Evolutionary conservation across 1,140 invertebrate species (phyloP).

Genomic region (Penaeus indicus): DNA sequence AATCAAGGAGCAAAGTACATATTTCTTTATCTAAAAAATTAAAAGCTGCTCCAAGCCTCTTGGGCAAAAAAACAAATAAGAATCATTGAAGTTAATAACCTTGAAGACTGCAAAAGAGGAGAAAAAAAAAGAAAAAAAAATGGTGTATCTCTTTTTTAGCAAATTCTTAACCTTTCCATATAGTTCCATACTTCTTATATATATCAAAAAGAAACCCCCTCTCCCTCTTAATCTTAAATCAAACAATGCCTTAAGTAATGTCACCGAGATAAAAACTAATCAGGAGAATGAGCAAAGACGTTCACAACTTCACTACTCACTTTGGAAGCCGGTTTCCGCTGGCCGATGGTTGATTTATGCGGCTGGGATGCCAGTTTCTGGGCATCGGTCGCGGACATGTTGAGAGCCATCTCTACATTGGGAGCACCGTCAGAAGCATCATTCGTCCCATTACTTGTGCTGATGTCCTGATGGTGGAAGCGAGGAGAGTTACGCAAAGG

Average conservation of each 20-base stretch:
- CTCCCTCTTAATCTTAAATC: background rate
- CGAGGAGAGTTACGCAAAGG: background rate
- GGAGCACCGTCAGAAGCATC: conserved; percentile 70
- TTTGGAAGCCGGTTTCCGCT: conserved; percentile 71
- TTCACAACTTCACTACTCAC: conserved; percentile 67
- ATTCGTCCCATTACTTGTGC: conserved; percentile 57
- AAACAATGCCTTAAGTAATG: conserved; percentile 13
- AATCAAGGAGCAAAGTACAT: background rate
- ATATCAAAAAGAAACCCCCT: too few species aligned
- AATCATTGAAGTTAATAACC: too few species aligned
- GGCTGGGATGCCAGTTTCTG: conserved; percentile 69
- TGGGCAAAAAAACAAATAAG: too few species aligned
- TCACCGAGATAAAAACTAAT: background rate
- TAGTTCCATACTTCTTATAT: too few species aligned
- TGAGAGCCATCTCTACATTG: conserved; percentile 73
- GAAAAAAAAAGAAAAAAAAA: too few species aligned
- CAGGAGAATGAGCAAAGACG: too few species aligned
- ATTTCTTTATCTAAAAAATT: too few species aligned
- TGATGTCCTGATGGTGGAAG: conserved; percentile 1
- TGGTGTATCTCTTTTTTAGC: too few species aligned
- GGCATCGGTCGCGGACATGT: conserved; percentile 70
- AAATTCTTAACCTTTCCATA: too few species aligned
- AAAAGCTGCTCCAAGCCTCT: too few species aligned
- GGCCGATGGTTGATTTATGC: conserved; percentile 81
- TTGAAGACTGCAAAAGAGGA: too few species aligned